Percentiles rank a stretch among this genome's conserved stretches.
Conservation (phyloP, 1,140 invertebrate species). For the Tenebrio molitor region DNA sequence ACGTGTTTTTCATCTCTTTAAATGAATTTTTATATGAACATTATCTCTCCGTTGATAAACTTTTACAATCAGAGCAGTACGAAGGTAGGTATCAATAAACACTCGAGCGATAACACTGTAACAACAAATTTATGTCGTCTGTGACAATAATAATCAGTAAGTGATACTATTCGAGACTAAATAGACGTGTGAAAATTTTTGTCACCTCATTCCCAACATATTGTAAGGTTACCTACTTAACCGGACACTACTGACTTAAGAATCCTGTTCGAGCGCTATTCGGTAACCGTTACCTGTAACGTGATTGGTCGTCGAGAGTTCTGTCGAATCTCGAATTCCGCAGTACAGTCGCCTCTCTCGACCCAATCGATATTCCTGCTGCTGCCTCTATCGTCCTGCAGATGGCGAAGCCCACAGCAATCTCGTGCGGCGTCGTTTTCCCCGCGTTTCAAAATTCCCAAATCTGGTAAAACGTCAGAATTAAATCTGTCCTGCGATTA, state of each 20-base stretch:
- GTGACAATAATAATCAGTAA: not conserved
- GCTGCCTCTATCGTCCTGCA: slow-evolving; percentile 5
- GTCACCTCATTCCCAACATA: not conserved
- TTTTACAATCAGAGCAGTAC: not conserved
- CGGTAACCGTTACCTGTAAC: too few relatives aligned
- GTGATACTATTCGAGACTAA: not conserved
- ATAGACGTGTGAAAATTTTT: not conserved
- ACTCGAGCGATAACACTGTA: slow-evolving; percentile 24
- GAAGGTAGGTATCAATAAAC: slow-evolving; percentile 7
- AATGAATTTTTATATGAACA: not conserved
- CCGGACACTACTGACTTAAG: not conserved
- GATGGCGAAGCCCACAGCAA: too few relatives aligned
- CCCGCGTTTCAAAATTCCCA: too few relatives aligned
- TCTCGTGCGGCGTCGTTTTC: too few relatives aligned
- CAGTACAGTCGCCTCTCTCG: slow-evolving; percentile 10
- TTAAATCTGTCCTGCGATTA: not conserved
- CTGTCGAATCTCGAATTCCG: too few relatives aligned
- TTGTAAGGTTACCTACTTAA: slow-evolving; percentile 20
- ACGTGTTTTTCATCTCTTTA: not conserved
- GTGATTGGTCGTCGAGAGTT: too few relatives aligned
- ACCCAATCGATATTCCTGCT: slow-evolving; percentile 1
- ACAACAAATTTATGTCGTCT: slow-evolving; percentile 22
- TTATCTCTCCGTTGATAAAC: slow-evolving; percentile 7
- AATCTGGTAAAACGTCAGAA: too few relatives aligned
- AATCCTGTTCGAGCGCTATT: too few relatives aligned